Base-by-base conservation (phyloP, 1,140 invertebrate genomes). In the Nymphalis io region DNA sequence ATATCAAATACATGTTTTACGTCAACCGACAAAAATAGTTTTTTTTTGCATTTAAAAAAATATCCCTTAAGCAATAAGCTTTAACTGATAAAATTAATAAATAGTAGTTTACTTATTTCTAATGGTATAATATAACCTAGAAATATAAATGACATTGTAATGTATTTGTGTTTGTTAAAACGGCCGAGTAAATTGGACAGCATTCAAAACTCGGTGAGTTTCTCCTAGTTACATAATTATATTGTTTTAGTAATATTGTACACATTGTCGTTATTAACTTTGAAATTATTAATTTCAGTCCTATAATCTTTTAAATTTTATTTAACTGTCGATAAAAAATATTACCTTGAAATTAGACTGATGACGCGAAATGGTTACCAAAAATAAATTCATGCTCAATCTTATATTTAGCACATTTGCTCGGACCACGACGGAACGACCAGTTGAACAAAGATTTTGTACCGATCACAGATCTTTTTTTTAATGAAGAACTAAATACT, bases 311-410 rank as follows among this genome's bases (percentile, higher is more conserved):
- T 55, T 27, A 55, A 27, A 15, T 44, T 27, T 55, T 55, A 27
- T 27, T 55, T 23, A 23, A 15, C 73, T 77, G 78, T 74, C 62
- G 75, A 74, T 73, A 71, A 78, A 78, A 33, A 78, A 74, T 57
- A 75, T 63, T 69, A 64, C 76, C 74, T 78, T 77, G 75, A 73
- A 81, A 72, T 82, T 83, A 80, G 75, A 81, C 74, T 81, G 84
- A 88, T 91, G 88, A 91, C 90, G 90, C 82, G 81, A 85, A 89
- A 86, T 83, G 79, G 78, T 79, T 72, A 81, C 86, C 87, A 76
- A 90, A 91, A 92, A 92, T 92, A 91, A 88, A 89, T 88, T 78
- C 81, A 89, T 81, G 89, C 90, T 88, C 87, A 83, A 82, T 88
- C 75, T 84, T 92, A 92, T 91, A 91, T 91, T 92, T 92, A 92